Percentiles rank a stretch among this genome's conserved stretches.
Conservation (phyloP, 2,888 invertebrate genomes). For the Cantharis flavilabris region DNA sequence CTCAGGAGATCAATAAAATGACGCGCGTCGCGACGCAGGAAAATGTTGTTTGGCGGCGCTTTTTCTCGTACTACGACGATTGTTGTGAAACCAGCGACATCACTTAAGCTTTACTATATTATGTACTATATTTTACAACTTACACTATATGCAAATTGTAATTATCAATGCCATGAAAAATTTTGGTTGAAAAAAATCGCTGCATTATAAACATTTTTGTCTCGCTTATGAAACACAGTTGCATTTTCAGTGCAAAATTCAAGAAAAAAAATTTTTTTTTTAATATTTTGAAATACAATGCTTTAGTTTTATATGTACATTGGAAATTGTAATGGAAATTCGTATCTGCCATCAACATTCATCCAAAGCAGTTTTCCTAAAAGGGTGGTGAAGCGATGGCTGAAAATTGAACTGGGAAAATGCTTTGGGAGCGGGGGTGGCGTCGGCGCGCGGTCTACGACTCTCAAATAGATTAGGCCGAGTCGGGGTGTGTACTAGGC, state of each 20-base stretch:
- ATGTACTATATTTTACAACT: background rate
- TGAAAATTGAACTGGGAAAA: constrained; percentile 31
- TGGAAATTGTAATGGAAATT: constrained; percentile 29
- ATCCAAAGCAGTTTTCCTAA: constrained; percentile 25
- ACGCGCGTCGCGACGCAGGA: constrained; percentile 34
- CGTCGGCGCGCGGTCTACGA: constrained; percentile 49
- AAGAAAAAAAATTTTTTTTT: background rate
- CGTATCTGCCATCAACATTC: constrained; percentile 26
- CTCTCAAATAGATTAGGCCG: constrained; percentile 51
- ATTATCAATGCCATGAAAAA: background rate
- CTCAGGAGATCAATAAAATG: constrained; percentile 40
- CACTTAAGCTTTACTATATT: background rate
- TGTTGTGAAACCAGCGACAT: constrained; percentile 4
- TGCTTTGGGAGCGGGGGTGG: constrained; percentile 37
- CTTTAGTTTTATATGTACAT: constrained; percentile 3
- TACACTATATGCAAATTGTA: background rate
- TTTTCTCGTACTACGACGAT: constrained; percentile 17
- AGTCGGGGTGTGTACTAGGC: constrained; percentile 55
- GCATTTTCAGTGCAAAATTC: background rate
- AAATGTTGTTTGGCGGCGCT: constrained; percentile 17
- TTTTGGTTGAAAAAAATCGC: background rate
- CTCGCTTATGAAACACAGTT: background rate
- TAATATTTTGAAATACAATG: background rate
- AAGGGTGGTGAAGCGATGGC: constrained; percentile 13
- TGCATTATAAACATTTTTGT: background rate